A percentile compares a stretch with the other conserved stretches of the same genome.
Conservation (phyloP, 2,888 invertebrate species). For the Parnassius smintheus region DNA sequence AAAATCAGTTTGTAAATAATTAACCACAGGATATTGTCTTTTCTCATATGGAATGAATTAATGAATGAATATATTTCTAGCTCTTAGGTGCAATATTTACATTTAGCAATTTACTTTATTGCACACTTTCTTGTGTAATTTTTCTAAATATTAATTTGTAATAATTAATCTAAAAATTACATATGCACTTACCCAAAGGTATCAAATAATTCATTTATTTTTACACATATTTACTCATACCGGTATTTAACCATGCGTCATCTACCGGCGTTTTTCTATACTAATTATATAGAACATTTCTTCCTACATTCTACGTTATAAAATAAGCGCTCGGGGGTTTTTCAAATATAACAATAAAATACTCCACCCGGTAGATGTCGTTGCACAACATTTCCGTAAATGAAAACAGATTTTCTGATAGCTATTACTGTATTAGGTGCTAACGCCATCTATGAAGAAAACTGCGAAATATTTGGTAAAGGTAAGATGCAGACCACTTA, state of each 20-base stretch:
- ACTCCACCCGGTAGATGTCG: conserved; percentile 20
- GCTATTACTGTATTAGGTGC: background rate
- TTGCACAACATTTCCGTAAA: background rate
- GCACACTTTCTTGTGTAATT: no score
- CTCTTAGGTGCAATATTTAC: no score
- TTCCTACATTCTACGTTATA: background rate
- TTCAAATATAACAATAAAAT: background rate
- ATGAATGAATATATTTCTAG: no score
- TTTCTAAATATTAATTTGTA: no score
- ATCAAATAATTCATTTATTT: no score
- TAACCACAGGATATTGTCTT: no score
- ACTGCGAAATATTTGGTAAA: background rate
- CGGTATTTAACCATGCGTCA: background rate
- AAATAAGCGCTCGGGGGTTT: background rate
- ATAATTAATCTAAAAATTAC: no score
- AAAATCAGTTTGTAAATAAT: no score
- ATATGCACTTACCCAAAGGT: background rate
- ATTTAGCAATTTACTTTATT: no score
- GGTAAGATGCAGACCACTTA: no score
- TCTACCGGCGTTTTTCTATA: conserved; percentile 1
- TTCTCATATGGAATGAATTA: no score
- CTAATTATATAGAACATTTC: background rate
- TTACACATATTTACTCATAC: no score
- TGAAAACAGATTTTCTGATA: background rate
- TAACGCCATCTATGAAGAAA: background rate